Conservation (phyloP, 1,140 invertebrate species). For the Carcinoscorpius rotundicauda region DNA sequence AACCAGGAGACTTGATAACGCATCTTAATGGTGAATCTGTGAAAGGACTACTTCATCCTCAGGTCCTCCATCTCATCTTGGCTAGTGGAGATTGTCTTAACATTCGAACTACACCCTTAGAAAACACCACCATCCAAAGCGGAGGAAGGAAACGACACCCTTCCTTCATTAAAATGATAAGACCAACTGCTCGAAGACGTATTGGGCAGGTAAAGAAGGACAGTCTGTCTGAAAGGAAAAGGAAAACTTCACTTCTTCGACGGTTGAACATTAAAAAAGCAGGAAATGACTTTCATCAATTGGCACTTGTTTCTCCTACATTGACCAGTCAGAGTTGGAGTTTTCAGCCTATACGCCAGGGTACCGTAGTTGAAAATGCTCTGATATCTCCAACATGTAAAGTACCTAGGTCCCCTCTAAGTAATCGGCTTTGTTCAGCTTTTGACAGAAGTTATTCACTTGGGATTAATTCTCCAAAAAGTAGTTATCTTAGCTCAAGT, state of each 20-base stretch:
- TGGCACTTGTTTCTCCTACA: constrained; percentile 32
- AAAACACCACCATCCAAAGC: constrained; percentile 80
- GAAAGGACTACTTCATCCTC: constrained; percentile 86
- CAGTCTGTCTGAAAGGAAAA: constrained; percentile 58
- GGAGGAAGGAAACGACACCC: constrained; percentile 64
- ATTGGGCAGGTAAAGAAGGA: constrained; percentile 26
- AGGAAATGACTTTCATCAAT: constrained; percentile 70
- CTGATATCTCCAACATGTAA: constrained; percentile 33
- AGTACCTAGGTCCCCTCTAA: constrained; percentile 42
- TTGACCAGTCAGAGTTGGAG: constrained; percentile 44
- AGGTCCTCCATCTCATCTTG: constrained; percentile 76
- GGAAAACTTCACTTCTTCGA: constrained; percentile 76
- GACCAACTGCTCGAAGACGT: constrained; percentile 33
- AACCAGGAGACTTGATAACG: constrained; percentile 88
- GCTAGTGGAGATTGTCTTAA: constrained; percentile 81
- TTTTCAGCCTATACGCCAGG: constrained; percentile 48
- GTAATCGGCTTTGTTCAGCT: constrained; percentile 37
- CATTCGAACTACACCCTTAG: constrained; percentile 76
- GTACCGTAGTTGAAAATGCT: constrained; percentile 27
- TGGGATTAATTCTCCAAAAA: constrained; percentile 42
- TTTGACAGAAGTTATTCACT: constrained; percentile 36
- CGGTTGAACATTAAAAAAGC: constrained; percentile 78
- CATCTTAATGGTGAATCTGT: constrained; percentile 92
- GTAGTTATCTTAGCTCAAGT: constrained; percentile 49
- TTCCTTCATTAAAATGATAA: constrained; percentile 60